Conservation (phyloP, 2,797 vertebrate genomes). For the Yasuhikotakia modesta region DNA sequence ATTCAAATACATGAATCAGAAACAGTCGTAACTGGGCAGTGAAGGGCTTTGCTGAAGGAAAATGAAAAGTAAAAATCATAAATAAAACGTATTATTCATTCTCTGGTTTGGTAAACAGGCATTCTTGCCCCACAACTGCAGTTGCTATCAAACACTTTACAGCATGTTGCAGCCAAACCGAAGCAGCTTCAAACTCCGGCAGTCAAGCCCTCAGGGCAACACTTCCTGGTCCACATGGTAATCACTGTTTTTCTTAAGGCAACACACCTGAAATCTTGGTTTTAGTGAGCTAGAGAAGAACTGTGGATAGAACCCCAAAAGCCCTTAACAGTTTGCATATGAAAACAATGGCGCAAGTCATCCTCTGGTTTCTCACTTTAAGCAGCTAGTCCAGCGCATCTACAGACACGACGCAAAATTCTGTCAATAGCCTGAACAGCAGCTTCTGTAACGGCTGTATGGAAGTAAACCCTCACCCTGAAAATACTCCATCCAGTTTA, state of each 20-base stretch:
- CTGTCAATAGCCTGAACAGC: neutral
- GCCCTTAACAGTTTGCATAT: conserved; percentile 82
- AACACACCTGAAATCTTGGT: conserved; percentile 82
- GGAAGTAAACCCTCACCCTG: neutral
- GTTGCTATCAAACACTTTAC: neutral
- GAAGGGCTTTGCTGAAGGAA: neutral
- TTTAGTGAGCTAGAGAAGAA: conserved; percentile 74
- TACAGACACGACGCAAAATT: conserved; percentile 10
- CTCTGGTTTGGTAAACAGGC: neutral
- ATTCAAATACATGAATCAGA: neutral
- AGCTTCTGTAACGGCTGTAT: neutral
- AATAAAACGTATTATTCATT: too few relatives aligned
- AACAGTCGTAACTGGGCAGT: conserved; percentile 30
- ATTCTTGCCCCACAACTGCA: neutral
- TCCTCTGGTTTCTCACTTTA: too few relatives aligned
- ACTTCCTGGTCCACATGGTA: conserved; percentile 68
- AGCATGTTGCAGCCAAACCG: neutral
- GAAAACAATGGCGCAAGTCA: conserved; percentile 67
- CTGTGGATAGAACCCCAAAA: conserved; percentile 93
- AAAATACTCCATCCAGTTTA: too few relatives aligned
- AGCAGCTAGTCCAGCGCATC: conserved; percentile 49
- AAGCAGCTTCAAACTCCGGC: neutral
- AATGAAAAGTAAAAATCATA: neutral
- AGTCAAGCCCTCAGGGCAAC: conserved; percentile 57
- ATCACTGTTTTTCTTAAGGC: conserved; percentile 75